These are phyloP conservation scores for Thalassophryne amazonica DNA, from an alignment of 2,797 vertebrate species.

Conservation along the genomic window DNA sequence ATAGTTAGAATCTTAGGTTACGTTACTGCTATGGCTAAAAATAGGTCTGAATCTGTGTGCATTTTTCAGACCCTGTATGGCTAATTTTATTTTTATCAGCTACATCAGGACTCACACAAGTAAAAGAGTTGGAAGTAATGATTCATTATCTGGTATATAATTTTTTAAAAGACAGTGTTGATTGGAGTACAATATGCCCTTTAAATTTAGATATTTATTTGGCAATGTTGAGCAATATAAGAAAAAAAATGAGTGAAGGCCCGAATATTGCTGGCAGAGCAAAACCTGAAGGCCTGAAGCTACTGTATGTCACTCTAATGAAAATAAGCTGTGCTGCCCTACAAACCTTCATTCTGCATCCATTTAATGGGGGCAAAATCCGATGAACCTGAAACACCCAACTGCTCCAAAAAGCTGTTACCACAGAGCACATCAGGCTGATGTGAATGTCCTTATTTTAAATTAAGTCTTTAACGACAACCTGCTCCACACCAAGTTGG, in stretches of 20 bases:
- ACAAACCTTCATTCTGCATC: constrained; percentile 28
- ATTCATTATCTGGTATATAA: too few species aligned
- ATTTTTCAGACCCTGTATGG: too few species aligned
- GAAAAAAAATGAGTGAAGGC: background rate
- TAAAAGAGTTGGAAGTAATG: too few species aligned
- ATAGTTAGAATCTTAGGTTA: too few species aligned
- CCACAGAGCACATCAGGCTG: background rate
- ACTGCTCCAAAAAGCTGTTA: constrained; percentile 10
- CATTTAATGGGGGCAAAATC: constrained; percentile 14
- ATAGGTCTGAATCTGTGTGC: too few species aligned
- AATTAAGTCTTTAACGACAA: background rate
- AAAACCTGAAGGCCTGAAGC: constrained; percentile 19
- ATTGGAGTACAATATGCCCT: too few species aligned
- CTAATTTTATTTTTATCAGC: too few species aligned
- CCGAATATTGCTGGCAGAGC: background rate
- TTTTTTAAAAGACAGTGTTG: too few species aligned
- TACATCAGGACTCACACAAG: too few species aligned
- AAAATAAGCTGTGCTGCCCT: constrained; percentile 30
- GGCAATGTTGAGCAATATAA: background rate
- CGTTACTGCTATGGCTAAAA: too few species aligned
- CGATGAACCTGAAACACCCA: constrained; percentile 23
- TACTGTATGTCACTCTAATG: constrained; percentile 15
- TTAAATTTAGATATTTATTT: too few species aligned
- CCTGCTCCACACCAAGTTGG: background rate
- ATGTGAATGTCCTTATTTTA: constrained; percentile 3